Evolutionary conservation across 2,888 invertebrate genomes (phyloP).

Genomic region (Malthinus flaveolus): DNA sequence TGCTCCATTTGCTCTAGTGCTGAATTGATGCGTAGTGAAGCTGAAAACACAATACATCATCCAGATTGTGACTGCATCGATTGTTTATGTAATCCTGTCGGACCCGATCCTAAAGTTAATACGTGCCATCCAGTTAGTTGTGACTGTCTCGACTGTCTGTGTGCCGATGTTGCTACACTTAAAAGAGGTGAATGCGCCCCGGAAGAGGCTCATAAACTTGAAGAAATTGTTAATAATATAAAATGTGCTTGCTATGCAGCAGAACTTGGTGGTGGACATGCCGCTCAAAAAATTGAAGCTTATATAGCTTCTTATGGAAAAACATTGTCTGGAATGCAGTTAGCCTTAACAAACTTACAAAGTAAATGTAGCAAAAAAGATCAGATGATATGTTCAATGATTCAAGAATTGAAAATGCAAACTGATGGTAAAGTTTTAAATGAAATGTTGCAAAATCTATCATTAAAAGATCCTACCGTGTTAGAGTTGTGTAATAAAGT

Average conservation of each 20-base stretch:
- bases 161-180: conserved; percentile 5
- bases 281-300: conserved; percentile 10
- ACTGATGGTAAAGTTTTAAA: conserved; percentile 33
- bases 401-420: conserved; percentile 42
- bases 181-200: neutral
- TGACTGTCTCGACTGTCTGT: conserved; percentile 22
- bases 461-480: neutral
- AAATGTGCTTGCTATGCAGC: conserved; percentile 34
- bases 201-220: conserved; percentile 2
- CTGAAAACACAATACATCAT: conserved; percentile 6
- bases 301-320: conserved; percentile 19
- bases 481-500: neutral
- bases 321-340: conserved; percentile 40
- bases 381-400: conserved; percentile 46
- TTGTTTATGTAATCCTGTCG: conserved; percentile 17
- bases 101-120: neutral
- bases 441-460: conserved; percentile 25
- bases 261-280: conserved; percentile 15
- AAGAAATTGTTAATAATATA: conserved; percentile 29
- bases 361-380: conserved; percentile 49
- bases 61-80: conserved; percentile 24
- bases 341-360: conserved; percentile 44
- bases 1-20: too few relatives aligned
- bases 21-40: neutral
- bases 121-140: conserved; percentile 20